phyloP scores from a whole-genome alignment of 2,888 invertebrate species.

The Deroplatys truncata region DNA sequence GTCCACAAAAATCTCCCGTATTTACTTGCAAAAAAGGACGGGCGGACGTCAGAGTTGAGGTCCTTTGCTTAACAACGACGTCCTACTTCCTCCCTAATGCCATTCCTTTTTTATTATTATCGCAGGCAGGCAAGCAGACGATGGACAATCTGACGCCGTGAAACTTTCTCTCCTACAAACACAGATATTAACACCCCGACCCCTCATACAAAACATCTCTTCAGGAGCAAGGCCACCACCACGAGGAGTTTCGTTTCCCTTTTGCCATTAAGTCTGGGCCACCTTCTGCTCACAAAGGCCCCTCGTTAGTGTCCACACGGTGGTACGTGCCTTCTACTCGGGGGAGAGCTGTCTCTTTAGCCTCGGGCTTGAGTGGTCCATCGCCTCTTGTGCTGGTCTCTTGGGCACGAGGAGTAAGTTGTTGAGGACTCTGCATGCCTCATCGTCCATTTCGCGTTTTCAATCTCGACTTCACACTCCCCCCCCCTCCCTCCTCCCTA shows the following conservation, averaged over 20 bases:
- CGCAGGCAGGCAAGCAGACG: not conserved
- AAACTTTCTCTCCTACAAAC: conserved; percentile 19
- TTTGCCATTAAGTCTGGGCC: conserved; percentile 12
- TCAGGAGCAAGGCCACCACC: not conserved
- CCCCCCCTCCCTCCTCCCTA: not conserved
- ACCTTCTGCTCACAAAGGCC: conserved; percentile 24
- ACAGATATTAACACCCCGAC: conserved; percentile 25
- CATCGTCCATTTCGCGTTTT: not conserved
- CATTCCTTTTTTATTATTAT: not conserved
- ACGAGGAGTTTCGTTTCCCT: conserved; percentile 8
- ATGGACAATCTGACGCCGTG: conserved; percentile 27
- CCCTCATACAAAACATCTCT: conserved; percentile 16
- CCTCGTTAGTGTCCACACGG: conserved; percentile 28
- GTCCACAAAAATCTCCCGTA: not conserved
- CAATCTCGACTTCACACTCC: not conserved
- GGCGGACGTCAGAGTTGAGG: not conserved
- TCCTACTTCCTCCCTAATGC: not conserved
- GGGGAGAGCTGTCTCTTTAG: not conserved
- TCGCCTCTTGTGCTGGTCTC: not conserved
- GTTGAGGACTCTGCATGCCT: not conserved
- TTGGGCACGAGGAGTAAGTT: not conserved
- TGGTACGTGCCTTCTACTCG: not conserved
- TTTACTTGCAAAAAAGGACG: not conserved
- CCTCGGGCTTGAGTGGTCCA: not conserved
- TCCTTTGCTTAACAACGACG: not conserved